Conservation (phyloP, 2,797 vertebrate genomes). For the Spheniscus humboldti region DNA sequence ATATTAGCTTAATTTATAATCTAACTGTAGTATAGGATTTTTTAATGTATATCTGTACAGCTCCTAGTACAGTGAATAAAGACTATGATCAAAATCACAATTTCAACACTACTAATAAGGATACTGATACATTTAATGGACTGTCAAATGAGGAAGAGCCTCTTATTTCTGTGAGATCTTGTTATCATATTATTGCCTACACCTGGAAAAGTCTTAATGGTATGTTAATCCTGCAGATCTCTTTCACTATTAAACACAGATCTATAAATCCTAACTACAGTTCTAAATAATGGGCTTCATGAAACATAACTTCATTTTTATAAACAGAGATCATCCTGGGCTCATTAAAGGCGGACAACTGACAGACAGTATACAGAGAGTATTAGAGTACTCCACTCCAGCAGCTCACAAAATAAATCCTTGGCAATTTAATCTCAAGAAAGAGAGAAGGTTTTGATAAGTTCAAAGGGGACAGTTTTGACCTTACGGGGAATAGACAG, state of each 20-base stretch:
- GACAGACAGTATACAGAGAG: background rate
- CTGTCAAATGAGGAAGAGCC: background rate
- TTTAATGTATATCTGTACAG: background rate
- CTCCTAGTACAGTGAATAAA: background rate
- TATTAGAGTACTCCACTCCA: background rate
- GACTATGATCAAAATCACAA: background rate
- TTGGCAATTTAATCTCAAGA: background rate
- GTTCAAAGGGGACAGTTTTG: background rate
- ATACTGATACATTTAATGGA: background rate
- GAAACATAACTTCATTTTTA: background rate
- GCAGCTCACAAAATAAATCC: background rate
- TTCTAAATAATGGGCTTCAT: background rate
- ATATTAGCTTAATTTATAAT: background rate
- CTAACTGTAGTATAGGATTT: background rate
- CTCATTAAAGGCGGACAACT: background rate
- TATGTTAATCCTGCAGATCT: background rate
- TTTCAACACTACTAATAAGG: constrained; percentile 1
- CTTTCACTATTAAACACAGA: background rate
- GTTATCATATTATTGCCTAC: background rate
- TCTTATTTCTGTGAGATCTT: background rate
- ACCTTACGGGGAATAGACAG: background rate
- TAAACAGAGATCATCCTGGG: background rate
- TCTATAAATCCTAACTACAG: background rate
- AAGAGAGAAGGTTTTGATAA: background rate
- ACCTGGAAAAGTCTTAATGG: constrained; percentile 1